phyloP scores from a whole-genome alignment of 1,140 invertebrate species.

The Apis mellifera region DNA sequence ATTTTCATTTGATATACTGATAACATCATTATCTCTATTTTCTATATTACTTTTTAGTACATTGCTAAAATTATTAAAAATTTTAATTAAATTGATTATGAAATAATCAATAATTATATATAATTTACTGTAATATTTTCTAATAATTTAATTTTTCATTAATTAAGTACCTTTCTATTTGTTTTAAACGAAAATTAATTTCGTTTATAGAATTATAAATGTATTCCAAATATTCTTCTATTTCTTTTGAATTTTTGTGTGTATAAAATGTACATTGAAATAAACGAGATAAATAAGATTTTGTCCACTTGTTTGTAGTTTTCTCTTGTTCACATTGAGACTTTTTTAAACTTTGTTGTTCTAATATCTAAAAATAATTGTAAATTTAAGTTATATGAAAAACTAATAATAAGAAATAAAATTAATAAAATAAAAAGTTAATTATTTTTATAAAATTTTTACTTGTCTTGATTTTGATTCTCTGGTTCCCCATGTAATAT shows the following conservation, averaged over 20 bases:
- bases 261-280: slow-evolving; percentile 86
- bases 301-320: neutral
- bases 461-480: slow-evolving; percentile 81
- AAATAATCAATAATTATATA: no score
- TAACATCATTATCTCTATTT: slow-evolving; percentile 5
- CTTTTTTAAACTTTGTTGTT: neutral
- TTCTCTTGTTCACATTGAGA: neutral
- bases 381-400: neutral
- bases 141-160: neutral
- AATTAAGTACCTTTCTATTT: slow-evolving; percentile 68
- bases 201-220: slow-evolving; percentile 82
- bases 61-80: neutral
- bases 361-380: slow-evolving; percentile 2
- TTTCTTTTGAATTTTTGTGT: slow-evolving; percentile 80
- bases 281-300: slow-evolving; percentile 84
- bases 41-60: slow-evolving; percentile 13
- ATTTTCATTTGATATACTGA: neutral
- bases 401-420: neutral
- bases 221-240: slow-evolving; percentile 81
- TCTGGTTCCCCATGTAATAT: slow-evolving; percentile 95
- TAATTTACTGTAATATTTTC: neutral
- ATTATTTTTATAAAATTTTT: slow-evolving; percentile 20
- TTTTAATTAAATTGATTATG: neutral
- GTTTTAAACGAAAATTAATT: slow-evolving; percentile 80
- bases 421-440: slow-evolving; percentile 4